Evolutionary conservation across 2,888 invertebrate genomes (phyloP).

Genomic region (Trichogramma dendrolimi): DNA sequence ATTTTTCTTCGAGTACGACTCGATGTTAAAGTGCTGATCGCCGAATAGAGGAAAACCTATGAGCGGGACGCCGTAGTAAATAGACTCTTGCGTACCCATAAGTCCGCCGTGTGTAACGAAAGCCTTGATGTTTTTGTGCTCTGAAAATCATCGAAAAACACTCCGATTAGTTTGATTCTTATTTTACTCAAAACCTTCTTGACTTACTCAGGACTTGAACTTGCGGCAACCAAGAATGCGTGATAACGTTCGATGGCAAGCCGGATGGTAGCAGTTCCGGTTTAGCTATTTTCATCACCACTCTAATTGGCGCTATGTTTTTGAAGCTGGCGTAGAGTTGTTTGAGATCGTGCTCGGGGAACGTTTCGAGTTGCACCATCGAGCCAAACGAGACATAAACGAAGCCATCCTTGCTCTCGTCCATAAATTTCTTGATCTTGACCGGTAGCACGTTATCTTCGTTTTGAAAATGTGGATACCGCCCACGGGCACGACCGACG

Average conservation of each 20-base stretch:
- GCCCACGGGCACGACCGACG: no score
- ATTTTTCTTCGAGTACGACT: conserved; percentile 33
- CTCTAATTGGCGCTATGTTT: conserved; percentile 41
- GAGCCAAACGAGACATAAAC: conserved; percentile 47
- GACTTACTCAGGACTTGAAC: conserved; percentile 37
- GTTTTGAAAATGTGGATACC: no score
- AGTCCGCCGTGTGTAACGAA: conserved; percentile 43
- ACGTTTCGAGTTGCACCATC: conserved; percentile 44
- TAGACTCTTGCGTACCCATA: conserved; percentile 37
- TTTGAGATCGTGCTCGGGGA: conserved; percentile 33
- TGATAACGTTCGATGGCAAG: conserved; percentile 44
- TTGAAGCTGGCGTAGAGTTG: conserved; percentile 39
- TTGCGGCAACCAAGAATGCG: conserved; percentile 42
- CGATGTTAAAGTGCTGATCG: conserved; percentile 40
- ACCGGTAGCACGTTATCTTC: no score
- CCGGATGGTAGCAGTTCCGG: conserved; percentile 38
- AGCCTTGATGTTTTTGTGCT: conserved; percentile 36
- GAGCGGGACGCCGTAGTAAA: conserved; percentile 38
- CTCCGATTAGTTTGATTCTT: no score
- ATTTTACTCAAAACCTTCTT: no score
- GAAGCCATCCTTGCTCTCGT: conserved; percentile 41
- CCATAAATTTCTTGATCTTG: conserved; percentile 25
- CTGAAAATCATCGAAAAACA: conserved; percentile 24
- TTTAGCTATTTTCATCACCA: conserved; percentile 42
- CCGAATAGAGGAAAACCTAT: conserved; percentile 40